A percentile compares a stretch with the other conserved stretches of the same genome.
phyloP scores from a whole-genome alignment of 2,113 vertebrate species.

The Limanda limanda region DNA sequence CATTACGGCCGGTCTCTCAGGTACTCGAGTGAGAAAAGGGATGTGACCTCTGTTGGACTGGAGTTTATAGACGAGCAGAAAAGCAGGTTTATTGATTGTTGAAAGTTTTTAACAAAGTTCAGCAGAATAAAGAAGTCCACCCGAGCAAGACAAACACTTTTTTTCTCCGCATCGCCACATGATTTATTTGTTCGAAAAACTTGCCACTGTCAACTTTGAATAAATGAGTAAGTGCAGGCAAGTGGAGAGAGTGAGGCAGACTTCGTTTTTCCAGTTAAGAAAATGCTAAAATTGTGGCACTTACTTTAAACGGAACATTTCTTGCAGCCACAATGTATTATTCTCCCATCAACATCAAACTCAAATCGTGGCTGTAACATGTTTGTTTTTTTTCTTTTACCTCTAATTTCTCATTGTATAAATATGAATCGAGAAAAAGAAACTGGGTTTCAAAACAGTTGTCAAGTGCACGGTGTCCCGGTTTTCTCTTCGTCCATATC shows the following conservation, averaged over 20 bases:
- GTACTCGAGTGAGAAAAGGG: slow-evolving; percentile 28
- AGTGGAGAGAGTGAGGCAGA: slow-evolving; percentile 12
- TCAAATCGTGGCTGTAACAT: neutral
- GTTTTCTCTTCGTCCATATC: slow-evolving; percentile 38
- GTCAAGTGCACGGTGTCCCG: slow-evolving; percentile 39
- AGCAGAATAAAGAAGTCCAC: slow-evolving; percentile 5
- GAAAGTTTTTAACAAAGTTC: neutral
- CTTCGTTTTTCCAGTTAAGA: slow-evolving; percentile 41
- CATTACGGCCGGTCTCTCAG: slow-evolving; percentile 62
- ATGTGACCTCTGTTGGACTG: slow-evolving; percentile 37
- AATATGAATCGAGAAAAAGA: slow-evolving; percentile 20
- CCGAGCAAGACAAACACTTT: neutral
- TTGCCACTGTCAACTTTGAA: slow-evolving; percentile 7
- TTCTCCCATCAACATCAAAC: slow-evolving; percentile 18
- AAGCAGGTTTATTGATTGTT: slow-evolving; percentile 12
- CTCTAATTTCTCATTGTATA: slow-evolving; percentile 1
- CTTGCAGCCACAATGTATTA: slow-evolving; percentile 3
- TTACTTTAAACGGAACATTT: slow-evolving; percentile 37
- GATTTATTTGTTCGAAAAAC: neutral
- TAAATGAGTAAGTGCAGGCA: slow-evolving; percentile 11
- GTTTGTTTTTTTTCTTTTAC: slow-evolving; percentile 5
- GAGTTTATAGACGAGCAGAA: slow-evolving; percentile 19
- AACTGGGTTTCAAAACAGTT: slow-evolving; percentile 32
- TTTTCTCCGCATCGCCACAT: neutral
- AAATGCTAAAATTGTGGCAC: slow-evolving; percentile 25